Base-by-base conservation (phyloP, 2,888 invertebrate species). In the Dysmachus trigonus region DNA sequence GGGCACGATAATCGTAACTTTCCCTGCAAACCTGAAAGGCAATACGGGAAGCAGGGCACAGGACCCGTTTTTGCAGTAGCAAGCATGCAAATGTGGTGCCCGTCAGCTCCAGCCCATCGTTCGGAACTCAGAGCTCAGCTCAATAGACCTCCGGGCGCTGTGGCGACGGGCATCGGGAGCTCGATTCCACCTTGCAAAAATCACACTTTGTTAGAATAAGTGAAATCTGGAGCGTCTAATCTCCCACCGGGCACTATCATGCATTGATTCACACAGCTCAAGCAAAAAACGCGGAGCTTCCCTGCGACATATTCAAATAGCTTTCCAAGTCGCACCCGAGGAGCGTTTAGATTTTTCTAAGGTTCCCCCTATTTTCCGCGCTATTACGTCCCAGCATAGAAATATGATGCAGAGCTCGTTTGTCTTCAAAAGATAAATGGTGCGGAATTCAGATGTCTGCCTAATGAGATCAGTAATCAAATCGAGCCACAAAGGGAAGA, bases 401-500 rank as follows among this genome's bases (percentile, higher is more conserved):
- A 83, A 83, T 72, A 83, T 83, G 83, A 83, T 83, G 71, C 72
- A 83, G 72, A 41, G 72, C 38, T 83, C 83, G 72, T 83, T 83
- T 83, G 83, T 83, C 83, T 83, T 83, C 72, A 7, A 18, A 72
- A 83, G 83, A 83, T 83, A 83, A 83, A 83, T 83, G 38, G 83
- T 83, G 72, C 71, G 72, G 83, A 83, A 83, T 72, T 83, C 72
- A 71, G 83, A 83, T 72, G 83, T 83, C 83, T 72, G 83, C 83
- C 72, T 83, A 83, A 83, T 83, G 83, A 83, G 83, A 83, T 83
- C 72, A 83, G 83, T 83, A 83, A 83, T 83, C 83, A 83, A 83
- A 83, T 83, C 72, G 83, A 83, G 72, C 83, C 72, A 83, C 83
- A 83, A 71, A 83, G 30, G 38, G 71, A 53, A 73, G 3, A 73